These are phyloP conservation scores for Unio pictorum DNA, from an alignment of 2,888 invertebrate genomes.

Conservation along the genomic window DNA sequence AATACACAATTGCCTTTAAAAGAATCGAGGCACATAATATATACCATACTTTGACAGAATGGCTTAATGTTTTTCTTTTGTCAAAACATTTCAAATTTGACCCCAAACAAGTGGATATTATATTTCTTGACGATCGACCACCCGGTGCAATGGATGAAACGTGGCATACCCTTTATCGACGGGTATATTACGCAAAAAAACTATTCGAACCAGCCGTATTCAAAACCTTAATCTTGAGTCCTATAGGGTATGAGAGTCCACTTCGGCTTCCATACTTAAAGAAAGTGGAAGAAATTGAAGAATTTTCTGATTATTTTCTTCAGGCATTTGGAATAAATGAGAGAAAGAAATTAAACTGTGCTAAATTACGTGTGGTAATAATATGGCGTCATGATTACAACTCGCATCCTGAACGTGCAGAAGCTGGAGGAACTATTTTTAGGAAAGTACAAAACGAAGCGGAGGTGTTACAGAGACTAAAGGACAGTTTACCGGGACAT, in stretches of 20 bases:
- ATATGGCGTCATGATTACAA: conserved; percentile 28
- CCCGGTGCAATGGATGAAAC: conserved; percentile 24
- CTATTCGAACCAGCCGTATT: conserved; percentile 13
- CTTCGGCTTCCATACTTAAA: conserved; percentile 23
- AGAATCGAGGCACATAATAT: conserved; percentile 34
- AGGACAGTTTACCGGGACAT: conserved; percentile 7
- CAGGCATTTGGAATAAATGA: conserved; percentile 10
- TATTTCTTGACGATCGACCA: conserved; percentile 33
- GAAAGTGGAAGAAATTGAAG: conserved; percentile 15
- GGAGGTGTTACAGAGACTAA: conserved; percentile 13
- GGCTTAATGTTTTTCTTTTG: conserved; percentile 29
- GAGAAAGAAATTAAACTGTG: conserved; percentile 20
- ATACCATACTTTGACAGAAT: conserved; percentile 34
- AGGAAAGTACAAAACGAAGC: conserved; percentile 30
- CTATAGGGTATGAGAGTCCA: conserved; percentile 37
- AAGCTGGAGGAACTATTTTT: conserved; percentile 18
- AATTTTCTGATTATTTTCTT: conserved; percentile 26
- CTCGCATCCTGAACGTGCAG: conserved; percentile 24
- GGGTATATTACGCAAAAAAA: conserved; percentile 14
- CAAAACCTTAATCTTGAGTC: conserved; percentile 24
- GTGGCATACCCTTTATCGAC: conserved; percentile 25
- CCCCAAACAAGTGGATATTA: conserved; percentile 14
- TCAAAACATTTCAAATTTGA: conserved; percentile 19
- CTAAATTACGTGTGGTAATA: conserved; percentile 13
- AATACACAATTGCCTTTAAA: conserved; percentile 19